These are phyloP conservation scores for Melitaea cinxia DNA, from an alignment of 1,140 invertebrate genomes.

Conservation along the genomic window DNA sequence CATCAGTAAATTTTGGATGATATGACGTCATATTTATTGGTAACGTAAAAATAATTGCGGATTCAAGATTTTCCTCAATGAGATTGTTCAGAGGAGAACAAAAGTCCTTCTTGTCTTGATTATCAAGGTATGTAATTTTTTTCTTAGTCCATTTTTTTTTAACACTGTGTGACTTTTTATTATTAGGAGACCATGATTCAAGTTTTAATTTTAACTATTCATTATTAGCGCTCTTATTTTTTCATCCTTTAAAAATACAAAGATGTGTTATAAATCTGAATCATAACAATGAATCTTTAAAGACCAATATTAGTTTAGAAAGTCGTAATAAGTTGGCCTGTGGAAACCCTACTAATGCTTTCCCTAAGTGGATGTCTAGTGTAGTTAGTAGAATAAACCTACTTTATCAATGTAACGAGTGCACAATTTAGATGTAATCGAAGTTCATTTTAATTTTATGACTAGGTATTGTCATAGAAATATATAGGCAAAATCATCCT, in stretches of 20 bases:
- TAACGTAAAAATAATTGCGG: no score
- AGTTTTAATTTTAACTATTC: no score
- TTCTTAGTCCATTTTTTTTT: no score
- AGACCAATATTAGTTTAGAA: background rate
- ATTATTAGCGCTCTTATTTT: no score
- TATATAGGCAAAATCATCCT: no score
- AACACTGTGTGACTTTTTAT: no score
- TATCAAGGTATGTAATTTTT: no score
- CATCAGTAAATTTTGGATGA: background rate
- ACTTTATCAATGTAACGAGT: background rate
- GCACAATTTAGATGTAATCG: background rate
- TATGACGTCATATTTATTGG: background rate
- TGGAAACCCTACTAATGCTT: constrained; percentile 3
- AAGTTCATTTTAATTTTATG: background rate
- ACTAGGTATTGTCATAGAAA: background rate
- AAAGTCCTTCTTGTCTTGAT: no score
- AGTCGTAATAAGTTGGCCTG: background rate
- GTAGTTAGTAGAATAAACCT: background rate
- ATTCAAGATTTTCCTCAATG: no score
- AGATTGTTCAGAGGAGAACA: no score
- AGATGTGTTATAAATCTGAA: background rate
- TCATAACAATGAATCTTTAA: background rate
- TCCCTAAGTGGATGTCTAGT: background rate
- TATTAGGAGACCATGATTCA: no score
- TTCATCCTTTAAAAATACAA: no score